phyloP scores from a whole-genome alignment of 2,888 invertebrate species.

The Troides oblongomaculatus region DNA sequence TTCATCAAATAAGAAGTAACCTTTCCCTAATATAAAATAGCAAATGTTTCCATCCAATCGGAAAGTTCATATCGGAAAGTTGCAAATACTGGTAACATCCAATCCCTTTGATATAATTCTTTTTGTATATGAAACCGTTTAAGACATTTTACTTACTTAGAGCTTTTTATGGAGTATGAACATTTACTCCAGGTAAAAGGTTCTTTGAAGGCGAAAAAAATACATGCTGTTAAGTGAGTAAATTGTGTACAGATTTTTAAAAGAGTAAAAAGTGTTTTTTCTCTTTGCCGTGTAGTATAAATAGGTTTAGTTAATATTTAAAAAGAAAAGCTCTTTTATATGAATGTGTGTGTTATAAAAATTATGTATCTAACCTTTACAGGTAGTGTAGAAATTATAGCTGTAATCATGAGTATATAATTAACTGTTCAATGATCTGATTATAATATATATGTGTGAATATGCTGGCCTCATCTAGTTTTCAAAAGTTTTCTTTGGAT shows the following conservation, averaged over 20 bases:
- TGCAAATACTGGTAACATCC: not conserved
- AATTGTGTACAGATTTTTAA: not conserved
- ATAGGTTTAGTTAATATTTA: too few relatives aligned
- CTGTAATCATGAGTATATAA: too few relatives aligned
- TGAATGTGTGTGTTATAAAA: too few relatives aligned
- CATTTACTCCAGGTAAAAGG: slow-evolving; percentile 11
- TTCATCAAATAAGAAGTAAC: not conserved
- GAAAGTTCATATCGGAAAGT: not conserved
- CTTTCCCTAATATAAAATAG: not conserved
- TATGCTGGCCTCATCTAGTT: too few relatives aligned
- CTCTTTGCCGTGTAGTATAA: too few relatives aligned
- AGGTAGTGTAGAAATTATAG: too few relatives aligned
- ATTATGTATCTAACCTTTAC: too few relatives aligned
- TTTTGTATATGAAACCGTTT: slow-evolving; percentile 2
- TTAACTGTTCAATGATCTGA: too few relatives aligned
- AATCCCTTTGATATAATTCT: not conserved
- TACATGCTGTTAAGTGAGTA: not conserved
- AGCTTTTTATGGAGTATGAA: slow-evolving; percentile 7
- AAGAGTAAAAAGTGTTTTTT: not conserved
- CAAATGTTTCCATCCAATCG: not conserved
- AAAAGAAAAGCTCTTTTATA: too few relatives aligned
- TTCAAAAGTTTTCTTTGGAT: too few relatives aligned
- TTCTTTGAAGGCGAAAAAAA: slow-evolving; percentile 8
- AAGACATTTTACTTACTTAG: slow-evolving; percentile 2
- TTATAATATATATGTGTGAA: too few relatives aligned